phyloP scores from a whole-genome alignment of 92 coral and sea anemone genomes.

The Epizoanthus scotinus region DNA sequence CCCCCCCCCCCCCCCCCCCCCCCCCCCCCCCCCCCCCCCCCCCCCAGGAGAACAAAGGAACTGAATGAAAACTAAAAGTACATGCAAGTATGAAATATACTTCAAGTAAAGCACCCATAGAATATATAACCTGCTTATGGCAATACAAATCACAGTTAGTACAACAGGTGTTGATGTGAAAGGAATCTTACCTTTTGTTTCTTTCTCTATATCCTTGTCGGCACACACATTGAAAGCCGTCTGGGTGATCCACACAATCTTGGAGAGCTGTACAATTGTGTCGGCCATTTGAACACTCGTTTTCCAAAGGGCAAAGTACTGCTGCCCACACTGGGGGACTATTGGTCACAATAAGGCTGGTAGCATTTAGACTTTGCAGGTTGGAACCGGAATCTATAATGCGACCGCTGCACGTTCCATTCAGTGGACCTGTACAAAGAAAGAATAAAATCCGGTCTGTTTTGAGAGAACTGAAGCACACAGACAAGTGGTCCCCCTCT shows the following conservation, averaged over 20 bases:
- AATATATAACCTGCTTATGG: too few relatives aligned
- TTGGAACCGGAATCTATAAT: constrained; percentile 45
- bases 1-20: too few relatives aligned
- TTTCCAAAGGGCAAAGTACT: constrained; percentile 82
- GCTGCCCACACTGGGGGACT: constrained; percentile 80
- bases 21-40: too few relatives aligned
- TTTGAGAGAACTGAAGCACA: neutral
- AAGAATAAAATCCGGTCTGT: neutral
- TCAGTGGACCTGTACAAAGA: constrained; percentile 65
- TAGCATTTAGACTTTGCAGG: neutral
- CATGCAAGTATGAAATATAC: too few relatives aligned
- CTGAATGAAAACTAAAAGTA: too few relatives aligned
- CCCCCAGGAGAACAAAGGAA: too few relatives aligned
- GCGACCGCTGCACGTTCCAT: constrained; percentile 62
- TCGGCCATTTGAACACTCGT: constrained; percentile 87
- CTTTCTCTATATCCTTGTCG: constrained; percentile 66
- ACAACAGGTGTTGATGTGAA: neutral
- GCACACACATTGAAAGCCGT: constrained; percentile 74
- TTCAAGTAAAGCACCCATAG: too few relatives aligned
- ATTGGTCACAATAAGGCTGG: constrained; percentile 43
- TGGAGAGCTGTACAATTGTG: constrained; percentile 74
- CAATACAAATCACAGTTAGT: too few relatives aligned
- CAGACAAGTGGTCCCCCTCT: too few relatives aligned
- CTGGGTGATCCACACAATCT: constrained; percentile 70
- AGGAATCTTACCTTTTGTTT: constrained; percentile 18